Base-by-base conservation (phyloP, 2,888 invertebrate species). In the Trachelus stipa region DNA sequence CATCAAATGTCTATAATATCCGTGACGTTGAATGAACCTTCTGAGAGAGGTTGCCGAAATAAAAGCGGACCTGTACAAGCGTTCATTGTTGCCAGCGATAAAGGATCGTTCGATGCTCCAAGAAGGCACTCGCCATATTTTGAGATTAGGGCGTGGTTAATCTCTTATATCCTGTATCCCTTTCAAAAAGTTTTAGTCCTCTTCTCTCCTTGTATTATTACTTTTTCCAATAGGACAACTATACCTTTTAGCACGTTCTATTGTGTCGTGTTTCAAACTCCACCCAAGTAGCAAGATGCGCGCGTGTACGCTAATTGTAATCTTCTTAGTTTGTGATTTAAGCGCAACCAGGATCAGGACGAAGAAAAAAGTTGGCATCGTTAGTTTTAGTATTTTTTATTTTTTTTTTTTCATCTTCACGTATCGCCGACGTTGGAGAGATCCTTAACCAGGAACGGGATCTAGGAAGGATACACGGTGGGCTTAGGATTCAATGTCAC, bases 271-370 rank as follows among this genome's bases (percentile, higher is more conserved):
- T 73, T 74, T 76, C 76, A 76, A 35, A 73, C 74, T 69, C 31
- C 71, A 74, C 37, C 73, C 68, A 23, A 37, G 40, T 68, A 69
- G n/a, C 33, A 33, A 31, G 71, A 34, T 82, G 80, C 79, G 79
- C 79, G 78, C 82, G 69, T 82, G 82, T 81, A 82, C 82, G 83
- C 83, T 87, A 87, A 87, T 87, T 87, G 84, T 87, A 87, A 87
- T 87, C 87, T 87, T 84, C 85, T 82, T 83, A 85, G 77, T 79
- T 69, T 40, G 83, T 85, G 86, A 86, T 85, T 84, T 81, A 82
- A 79, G 80, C 80, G 81, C 79, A 79, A 78, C 73, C 80, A 80
- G 80, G 78, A 74, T 78, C 77, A 56, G 73, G 74, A 83, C 56
- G 81, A 80, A 77, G 74, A 74, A 75, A 77, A 31, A 56, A 56